These are phyloP conservation scores for Torymus texanus DNA, from an alignment of 2,888 invertebrate genomes.

Conservation along the genomic window DNA sequence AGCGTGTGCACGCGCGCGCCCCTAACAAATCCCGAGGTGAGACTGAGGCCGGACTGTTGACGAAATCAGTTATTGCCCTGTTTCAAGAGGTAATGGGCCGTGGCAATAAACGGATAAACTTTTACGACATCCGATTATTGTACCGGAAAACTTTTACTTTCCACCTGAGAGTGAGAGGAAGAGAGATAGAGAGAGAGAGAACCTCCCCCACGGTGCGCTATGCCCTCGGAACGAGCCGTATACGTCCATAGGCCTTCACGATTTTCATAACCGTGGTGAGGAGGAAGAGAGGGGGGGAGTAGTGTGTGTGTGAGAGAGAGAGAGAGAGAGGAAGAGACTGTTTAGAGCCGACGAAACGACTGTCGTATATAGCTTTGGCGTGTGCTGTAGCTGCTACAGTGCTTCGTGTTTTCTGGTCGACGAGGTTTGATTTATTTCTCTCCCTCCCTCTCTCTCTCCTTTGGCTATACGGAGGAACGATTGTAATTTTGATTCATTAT, in stretches of 20 bases:
- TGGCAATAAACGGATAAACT: constrained; percentile 71
- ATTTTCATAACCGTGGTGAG: constrained; percentile 42
- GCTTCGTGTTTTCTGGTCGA: not conserved
- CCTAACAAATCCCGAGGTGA: not conserved
- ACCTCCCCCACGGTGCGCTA: too few species aligned
- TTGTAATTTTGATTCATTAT: not conserved
- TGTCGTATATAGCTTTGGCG: constrained; percentile 20
- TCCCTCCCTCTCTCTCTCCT: not conserved
- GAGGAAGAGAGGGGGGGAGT: not conserved
- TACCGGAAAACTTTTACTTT: constrained; percentile 69
- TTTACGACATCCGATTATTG: constrained; percentile 69
- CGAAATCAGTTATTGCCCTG: constrained; percentile 69
- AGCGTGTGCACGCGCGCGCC: not conserved
- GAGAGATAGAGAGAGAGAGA: not conserved
- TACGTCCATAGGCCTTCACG: not conserved
- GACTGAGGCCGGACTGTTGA: constrained; percentile 60
- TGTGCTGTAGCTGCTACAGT: constrained; percentile 19
- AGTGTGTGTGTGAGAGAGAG: not conserved
- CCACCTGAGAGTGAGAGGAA: constrained; percentile 7
- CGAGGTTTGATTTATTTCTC: constrained; percentile 40
- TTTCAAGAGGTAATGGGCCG: constrained; percentile 65
- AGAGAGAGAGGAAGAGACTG: constrained; percentile 10
- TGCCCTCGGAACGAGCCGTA: too few species aligned
- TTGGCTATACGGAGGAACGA: not conserved
- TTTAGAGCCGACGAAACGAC: not conserved